These are phyloP conservation scores for Perdita meconis DNA, from an alignment of 2,888 invertebrate genomes.

Conservation along the genomic window DNA sequence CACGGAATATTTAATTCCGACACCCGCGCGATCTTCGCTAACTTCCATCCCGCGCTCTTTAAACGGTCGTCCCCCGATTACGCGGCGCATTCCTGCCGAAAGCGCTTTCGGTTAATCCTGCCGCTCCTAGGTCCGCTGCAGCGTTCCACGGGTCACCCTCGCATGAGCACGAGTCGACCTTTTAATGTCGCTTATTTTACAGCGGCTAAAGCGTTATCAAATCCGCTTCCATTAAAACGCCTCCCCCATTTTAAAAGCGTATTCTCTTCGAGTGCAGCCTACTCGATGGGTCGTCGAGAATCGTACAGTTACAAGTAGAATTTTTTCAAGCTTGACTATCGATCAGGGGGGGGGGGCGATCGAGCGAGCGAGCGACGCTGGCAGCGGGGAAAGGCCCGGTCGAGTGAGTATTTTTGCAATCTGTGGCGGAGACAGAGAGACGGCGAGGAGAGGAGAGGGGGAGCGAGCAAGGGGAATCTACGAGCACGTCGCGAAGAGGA, in stretches of 20 bases:
- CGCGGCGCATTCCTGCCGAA: slow-evolving; percentile 40
- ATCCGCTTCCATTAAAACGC: slow-evolving; percentile 20
- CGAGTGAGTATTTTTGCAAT: slow-evolving; percentile 26
- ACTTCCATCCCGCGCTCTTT: slow-evolving; percentile 13
- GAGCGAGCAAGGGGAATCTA: not conserved
- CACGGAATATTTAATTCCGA: not conserved
- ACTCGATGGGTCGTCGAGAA: not conserved
- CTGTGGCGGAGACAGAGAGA: not conserved
- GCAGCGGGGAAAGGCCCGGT: not conserved
- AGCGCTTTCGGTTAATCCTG: slow-evolving; percentile 38
- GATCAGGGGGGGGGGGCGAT: not conserved
- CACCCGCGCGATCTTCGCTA: not conserved
- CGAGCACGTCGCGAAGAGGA: slow-evolving; percentile 1
- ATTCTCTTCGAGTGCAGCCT: not conserved
- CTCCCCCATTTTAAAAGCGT: not conserved
- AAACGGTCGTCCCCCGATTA: not conserved
- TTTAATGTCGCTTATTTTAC: slow-evolving; percentile 41
- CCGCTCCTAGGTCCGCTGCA: slow-evolving; percentile 15
- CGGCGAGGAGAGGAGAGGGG: not conserved
- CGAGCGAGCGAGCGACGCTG: slow-evolving; percentile 1
- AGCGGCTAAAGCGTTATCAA: not conserved
- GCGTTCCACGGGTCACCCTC: slow-evolving; percentile 10
- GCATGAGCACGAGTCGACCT: slow-evolving; percentile 18
- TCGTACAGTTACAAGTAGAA: not conserved
- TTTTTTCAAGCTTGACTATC: slow-evolving; percentile 1